These are phyloP conservation scores for Peromyscus nudipes DNA, from an alignment of 2,797 vertebrate species.

Conservation along the genomic window DNA sequence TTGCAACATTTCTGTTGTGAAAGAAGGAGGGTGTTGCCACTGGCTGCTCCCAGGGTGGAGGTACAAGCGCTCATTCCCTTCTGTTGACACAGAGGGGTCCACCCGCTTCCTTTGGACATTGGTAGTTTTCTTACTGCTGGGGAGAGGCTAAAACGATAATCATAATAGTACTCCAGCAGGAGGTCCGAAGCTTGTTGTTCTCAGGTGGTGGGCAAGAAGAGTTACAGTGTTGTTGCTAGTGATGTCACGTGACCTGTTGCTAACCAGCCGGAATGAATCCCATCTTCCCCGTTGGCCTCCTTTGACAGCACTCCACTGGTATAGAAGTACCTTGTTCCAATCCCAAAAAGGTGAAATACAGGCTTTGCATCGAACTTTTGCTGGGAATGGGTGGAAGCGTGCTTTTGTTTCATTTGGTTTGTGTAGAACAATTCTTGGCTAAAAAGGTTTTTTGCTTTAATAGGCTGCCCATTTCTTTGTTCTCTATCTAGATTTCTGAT, in stretches of 20 bases:
- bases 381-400: no score
- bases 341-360: neutral
- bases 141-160: neutral
- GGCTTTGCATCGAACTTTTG: neutral
- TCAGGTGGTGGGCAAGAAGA: neutral
- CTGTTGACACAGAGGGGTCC: neutral
- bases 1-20: neutral
- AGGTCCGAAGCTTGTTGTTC: neutral
- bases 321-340: neutral
- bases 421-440: neutral
- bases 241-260: neutral
- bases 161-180: neutral
- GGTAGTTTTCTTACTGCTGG: neutral
- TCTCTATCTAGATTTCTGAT: neutral
- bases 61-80: neutral
- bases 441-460: neutral
- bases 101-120: neutral
- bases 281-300: neutral
- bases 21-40: neutral
- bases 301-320: neutral
- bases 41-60: neutral
- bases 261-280: neutral
- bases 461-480: constrained; percentile 9
- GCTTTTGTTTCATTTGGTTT: neutral
- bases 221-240: neutral